These are phyloP conservation scores for Odocoileus hemionus DNA, from an alignment of 2,113 vertebrate genomes.

Conservation along the genomic window DNA sequence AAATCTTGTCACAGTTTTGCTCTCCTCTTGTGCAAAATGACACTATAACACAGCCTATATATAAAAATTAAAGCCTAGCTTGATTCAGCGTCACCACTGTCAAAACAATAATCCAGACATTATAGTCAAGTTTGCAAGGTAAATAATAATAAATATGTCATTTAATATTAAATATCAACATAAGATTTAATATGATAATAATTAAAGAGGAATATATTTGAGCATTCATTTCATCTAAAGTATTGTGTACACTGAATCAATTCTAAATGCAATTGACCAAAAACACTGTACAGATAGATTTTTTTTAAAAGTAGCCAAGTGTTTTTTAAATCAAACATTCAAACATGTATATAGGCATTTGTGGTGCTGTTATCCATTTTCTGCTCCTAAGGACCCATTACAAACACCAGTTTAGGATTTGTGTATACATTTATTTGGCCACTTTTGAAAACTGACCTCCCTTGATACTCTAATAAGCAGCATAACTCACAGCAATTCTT, in stretches of 20 bases:
- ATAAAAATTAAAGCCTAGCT: not conserved
- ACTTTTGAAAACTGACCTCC: not conserved
- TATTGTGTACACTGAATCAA: not conserved
- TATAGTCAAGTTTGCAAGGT: not conserved
- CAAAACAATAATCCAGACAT: not conserved
- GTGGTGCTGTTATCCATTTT: not conserved
- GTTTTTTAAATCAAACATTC: not conserved
- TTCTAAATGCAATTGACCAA: not conserved
- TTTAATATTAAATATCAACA: not conserved
- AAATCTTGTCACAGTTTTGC: not conserved
- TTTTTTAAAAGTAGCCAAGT: not conserved
- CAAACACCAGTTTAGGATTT: not conserved
- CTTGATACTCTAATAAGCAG: not conserved
- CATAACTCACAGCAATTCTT: not conserved
- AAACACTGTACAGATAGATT: not conserved
- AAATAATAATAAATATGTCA: not conserved
- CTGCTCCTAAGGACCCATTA: not conserved
- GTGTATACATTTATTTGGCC: not conserved
- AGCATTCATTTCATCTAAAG: not conserved
- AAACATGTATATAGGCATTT: not conserved
- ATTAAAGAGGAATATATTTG: not conserved
- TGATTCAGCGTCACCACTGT: not conserved
- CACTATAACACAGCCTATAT: not conserved
- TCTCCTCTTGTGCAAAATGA: not conserved
- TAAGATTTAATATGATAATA: not conserved